These are phyloP conservation scores for Brachyhypopomus gauderio DNA, from an alignment of 2,113 vertebrate species.

Conservation along the genomic window DNA sequence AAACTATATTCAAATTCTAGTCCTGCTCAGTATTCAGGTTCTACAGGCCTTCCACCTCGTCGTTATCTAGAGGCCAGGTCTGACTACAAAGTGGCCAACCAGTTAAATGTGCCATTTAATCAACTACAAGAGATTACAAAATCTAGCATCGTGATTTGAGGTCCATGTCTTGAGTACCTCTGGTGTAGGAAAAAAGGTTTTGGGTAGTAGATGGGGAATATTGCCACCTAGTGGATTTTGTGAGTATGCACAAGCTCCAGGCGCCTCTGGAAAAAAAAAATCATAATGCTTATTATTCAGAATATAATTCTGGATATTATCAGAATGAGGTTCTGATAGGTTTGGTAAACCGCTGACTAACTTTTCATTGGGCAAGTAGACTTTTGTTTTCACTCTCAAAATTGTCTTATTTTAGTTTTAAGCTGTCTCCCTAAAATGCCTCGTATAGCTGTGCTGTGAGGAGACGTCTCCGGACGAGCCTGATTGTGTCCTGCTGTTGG, in stretches of 20 bases:
- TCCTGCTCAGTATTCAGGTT: too few species aligned
- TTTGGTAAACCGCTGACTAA: not conserved
- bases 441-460: not conserved
- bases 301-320: too few species aligned
- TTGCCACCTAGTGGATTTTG: conserved; percentile 66
- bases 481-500: conserved; percentile 28
- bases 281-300: too few species aligned
- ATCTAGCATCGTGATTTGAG: too few species aligned
- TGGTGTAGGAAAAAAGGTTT: too few species aligned
- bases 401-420: not conserved
- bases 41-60: too few species aligned
- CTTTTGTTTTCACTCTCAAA: not conserved
- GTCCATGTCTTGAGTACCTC: too few species aligned
- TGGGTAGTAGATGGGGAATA: conserved; percentile 1
- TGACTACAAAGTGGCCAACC: too few species aligned
- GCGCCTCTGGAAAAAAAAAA: not conserved
- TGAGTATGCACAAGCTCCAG: not conserved
- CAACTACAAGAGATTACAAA: too few species aligned
- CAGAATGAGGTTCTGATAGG: not conserved
- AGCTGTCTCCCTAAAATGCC: not conserved
- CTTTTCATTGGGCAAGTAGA: not conserved
- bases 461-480: not conserved
- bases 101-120: not conserved
- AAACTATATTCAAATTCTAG: too few species aligned
- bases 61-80: not conserved